Evolutionary conservation across 2,888 invertebrate genomes (phyloP).

Genomic region (Drosophila quasianomalipes): DNA sequence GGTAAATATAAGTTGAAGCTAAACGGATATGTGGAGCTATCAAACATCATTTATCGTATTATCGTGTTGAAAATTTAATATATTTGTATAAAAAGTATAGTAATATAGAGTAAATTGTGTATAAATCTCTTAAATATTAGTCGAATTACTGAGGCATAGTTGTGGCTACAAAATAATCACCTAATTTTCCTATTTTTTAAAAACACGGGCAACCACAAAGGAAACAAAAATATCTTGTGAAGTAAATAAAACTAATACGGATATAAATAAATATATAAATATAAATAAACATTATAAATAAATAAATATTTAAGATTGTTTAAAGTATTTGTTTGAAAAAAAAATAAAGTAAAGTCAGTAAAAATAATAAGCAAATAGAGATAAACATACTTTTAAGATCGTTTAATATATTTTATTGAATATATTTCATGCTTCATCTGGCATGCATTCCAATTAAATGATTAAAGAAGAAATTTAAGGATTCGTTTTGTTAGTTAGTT

Average conservation of each 20-base stretch:
- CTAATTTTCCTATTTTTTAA: accelerated
- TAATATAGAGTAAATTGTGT: background rate
- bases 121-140: background rate
- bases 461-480: background rate
- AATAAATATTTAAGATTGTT: background rate
- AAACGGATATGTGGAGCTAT: background rate
- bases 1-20: background rate
- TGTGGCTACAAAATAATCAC: background rate
- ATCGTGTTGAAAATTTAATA: background rate
- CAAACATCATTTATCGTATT: background rate
- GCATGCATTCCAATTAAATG: background rate
- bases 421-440: background rate
- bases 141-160: background rate
- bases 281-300: background rate
- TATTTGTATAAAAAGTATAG: background rate
- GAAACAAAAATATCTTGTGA: accelerated
- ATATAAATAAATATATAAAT: too few relatives aligned
- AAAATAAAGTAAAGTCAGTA: background rate
- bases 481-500: background rate
- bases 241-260: background rate
- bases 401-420: background rate
- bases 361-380: background rate
- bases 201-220: background rate
- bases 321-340: accelerated
- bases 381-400: background rate